Base-by-base conservation (phyloP, 2,888 invertebrate genomes). In the Ectemnius lituratus region DNA sequence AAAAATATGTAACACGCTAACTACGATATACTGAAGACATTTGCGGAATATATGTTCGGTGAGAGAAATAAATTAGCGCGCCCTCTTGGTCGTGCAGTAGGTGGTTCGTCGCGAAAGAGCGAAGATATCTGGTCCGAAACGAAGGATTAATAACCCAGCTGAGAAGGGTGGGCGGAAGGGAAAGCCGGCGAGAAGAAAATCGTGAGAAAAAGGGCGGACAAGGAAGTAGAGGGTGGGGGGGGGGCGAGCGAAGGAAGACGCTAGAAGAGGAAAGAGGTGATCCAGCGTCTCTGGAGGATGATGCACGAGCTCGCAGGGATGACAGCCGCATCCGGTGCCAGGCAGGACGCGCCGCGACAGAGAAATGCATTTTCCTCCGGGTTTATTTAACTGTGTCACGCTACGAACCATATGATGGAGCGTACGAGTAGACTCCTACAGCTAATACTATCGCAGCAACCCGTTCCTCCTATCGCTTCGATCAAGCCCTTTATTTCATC, bases 281-380 rank as follows among this genome's bases (percentile, higher is more conserved):
- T 81, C 76, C 70, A 71, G 75, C 63, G 78, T 75, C 72, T 79
- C 69, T 69, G 81, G 82, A 84, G 81, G 85, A 86, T 86, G 86
- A 86, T 83, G 86, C 85, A 86, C 83, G 85, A 84, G 82, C 80
- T 80, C 73, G 70, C 75, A 78, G 74, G 80, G 81, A 79, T 84
- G 86, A 86, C 85, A 86, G 83, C 79, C 75, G 81, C 86, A 86
- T 86, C 86, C 86, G 86, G 85, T 78, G 75, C 75, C 81, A 73
- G 61, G 73, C 80, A 73, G 68, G 79, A 67, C 77, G 65, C 75
- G 58, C 37, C 4, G 37, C 37, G 37, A 37, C 67, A 68, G 69
- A 81, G 79, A 81, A 78, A 82, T 79, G 78, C 82, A 82, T 82
- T 82, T 78, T 77, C 75, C 69, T 16, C 62, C 57, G 62, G 78